Base-by-base conservation (phyloP, 2,113 vertebrate species). In the Notarius lentiginosus region DNA sequence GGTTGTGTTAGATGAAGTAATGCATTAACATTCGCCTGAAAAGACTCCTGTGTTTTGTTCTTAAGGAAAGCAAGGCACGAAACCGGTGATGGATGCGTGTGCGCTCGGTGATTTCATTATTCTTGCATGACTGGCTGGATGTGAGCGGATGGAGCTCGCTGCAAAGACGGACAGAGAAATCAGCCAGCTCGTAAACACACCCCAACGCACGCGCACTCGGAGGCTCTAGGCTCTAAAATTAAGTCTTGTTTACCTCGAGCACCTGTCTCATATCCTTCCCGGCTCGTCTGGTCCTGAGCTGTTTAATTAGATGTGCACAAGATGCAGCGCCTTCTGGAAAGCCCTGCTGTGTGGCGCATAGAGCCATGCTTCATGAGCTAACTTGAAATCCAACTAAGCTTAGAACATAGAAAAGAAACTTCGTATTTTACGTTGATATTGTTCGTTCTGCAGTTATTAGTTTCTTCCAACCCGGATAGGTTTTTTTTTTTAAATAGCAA, bases 241-340 rank as follows among this genome's bases (percentile, higher is more conserved):
- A 89, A 89, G 68, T 83, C 73, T 91, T 91, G 89, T 91, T 89
- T 91, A 92, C 87, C 76, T 89, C 82, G 12, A 73, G 76, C 90
- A 89, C 84, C 89, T 90, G 88, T 87, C 86, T 84, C 88, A n/a
- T 86, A 87, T 88, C 84, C 73, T 88, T 65, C 80, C 87, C 60
- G 53, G 87, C 86, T 72, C 79, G 65, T 75, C 63, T 86, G 65
- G 41, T 53, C 58, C 60, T 75, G 2, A n/a, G 68, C 61, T 47
- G 61, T 58, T 65, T 66, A 60, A 75, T 79, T 70, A 75, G 56
- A 84, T 15, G 30, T 47, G 49, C 61, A 47, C 84, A 80, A 63
- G 70, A 56, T 84, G 56, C 70, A 55, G 30, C 15, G 47, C 65
- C 17, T 60, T 81, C 79, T 49, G 58, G 30, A 82, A 82, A 70